Evolutionary conservation across 23 tunicate genomes (phyloP).

Genomic region (Trididemnum nubilum): DNA sequence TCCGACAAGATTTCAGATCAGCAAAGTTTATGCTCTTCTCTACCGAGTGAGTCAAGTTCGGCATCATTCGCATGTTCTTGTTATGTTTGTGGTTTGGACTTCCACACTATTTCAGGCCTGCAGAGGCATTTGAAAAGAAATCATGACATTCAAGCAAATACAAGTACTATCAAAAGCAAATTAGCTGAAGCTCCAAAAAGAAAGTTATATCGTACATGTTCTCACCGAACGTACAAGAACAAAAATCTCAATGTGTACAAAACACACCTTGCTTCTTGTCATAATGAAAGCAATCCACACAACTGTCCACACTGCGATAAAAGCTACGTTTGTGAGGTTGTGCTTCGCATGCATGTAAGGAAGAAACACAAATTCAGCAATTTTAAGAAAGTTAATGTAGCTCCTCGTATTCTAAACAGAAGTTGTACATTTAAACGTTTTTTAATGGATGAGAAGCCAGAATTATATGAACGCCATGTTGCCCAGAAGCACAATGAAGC

Average conservation of each 20-base stretch:
- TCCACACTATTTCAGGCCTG: too few relatives aligned
- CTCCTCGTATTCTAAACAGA: background rate
- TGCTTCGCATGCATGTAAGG: conserved; percentile 30
- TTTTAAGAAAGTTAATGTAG: background rate
- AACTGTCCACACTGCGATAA: background rate
- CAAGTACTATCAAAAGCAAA: background rate
- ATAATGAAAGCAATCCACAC: conserved; percentile 5
- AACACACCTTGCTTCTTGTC: conserved; percentile 2
- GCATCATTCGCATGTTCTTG: too few relatives aligned
- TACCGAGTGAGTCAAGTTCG: too few relatives aligned
- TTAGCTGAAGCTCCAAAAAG: background rate
- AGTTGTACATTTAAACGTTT: background rate
- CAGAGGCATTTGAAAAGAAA: background rate
- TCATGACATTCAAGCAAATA: background rate
- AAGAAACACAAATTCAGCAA: conserved; percentile 19
- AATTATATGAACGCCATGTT: background rate
- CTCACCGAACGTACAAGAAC: background rate
- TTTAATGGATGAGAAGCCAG: background rate
- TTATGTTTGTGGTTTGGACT: conserved; percentile 24
- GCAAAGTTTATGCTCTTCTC: too few relatives aligned
- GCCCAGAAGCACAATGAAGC: conserved; percentile 3
- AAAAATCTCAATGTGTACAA: conserved; percentile 5
- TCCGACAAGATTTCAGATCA: too few relatives aligned
- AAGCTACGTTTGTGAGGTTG: conserved; percentile 22
- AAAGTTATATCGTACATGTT: background rate